A percentile compares a stretch with the other conserved stretches of the same genome.
phyloP scores from a whole-genome alignment of 2,888 invertebrate genomes.

The Lumbricus terrestris region DNA sequence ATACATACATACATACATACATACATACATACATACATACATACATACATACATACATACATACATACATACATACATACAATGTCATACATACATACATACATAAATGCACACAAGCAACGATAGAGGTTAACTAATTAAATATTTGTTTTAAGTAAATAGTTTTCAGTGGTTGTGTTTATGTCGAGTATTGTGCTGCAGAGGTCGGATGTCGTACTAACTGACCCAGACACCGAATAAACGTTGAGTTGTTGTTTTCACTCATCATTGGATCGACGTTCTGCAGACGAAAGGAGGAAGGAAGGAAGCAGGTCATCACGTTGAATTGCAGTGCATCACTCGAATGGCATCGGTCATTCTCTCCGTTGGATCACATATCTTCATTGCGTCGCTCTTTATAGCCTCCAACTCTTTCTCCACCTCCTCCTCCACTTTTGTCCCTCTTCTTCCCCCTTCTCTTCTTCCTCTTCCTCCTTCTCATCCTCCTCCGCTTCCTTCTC shows the following conservation, averaged over 20 bases:
- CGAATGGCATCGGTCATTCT: neutral
- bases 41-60: neutral
- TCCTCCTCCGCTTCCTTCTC: too few relatives aligned
- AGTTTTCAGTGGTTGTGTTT: neutral
- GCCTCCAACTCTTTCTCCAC: neutral
- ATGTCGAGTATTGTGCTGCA: neutral
- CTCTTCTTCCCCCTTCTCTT: too few relatives aligned
- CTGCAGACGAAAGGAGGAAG: neutral
- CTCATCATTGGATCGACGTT: neutral
- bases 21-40: constrained; percentile 6
- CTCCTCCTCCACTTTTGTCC: too few relatives aligned
- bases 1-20: constrained; percentile 3
- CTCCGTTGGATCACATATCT: neutral
- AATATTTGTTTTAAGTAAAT: too few relatives aligned
- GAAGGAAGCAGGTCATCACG: neutral
- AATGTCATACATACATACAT: too few relatives aligned
- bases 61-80: too few relatives aligned
- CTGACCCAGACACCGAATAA: neutral
- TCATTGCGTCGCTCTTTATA: neutral
- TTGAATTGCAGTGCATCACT: neutral
- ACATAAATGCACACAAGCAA: too few relatives aligned
- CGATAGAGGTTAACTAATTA: too few relatives aligned
- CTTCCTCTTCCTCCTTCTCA: too few relatives aligned
- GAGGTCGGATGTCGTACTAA: neutral
- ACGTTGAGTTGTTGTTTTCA: neutral